Base-by-base conservation (phyloP, 2,797 vertebrate species). In the Labeo calbasu region DNA sequence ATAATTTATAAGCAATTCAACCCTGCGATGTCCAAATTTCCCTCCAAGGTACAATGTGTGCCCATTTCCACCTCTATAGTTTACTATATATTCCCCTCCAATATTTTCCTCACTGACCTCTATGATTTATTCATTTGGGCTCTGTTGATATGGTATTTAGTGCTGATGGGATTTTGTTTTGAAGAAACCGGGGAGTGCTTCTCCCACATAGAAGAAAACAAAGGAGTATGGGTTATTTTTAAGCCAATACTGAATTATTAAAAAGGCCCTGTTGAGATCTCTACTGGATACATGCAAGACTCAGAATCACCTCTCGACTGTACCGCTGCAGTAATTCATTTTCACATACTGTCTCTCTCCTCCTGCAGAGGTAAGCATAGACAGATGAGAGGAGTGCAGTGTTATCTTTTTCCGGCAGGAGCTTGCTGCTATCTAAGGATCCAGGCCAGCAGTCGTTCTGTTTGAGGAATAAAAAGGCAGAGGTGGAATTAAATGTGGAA, bases 141-240 rank as follows among this genome's bases (percentile, higher is more conserved):
- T 81, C 65, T 79, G 43, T 81, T 77, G 55, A 21, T 79, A 2
- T 4, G 12, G 40, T 72, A 61, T 82, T 70, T 75, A 46, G 77
- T 40, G 15, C 55, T 55, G 57, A 72, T 72, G 32, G 8, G 32
- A 55, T 46, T 23, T 17, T 83, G 40, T 80, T 43, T n/a, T 40
- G 32, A 55, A 48, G 82, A 69, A 77, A 65, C 70, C 11, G 21
- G 65, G 63, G 65, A 59, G 53, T 50, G 19, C 36, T 69, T 77
- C 75, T 68, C 72, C 71, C 61, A 51, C 59, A 53, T 65, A 5
- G 71, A 68, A 76, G 15, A 68, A 83, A 76, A 82, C 71, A 78
- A 77, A 66, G 53, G 23, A 84, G 80, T 85, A 77, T 85, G 83
- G 89, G 87, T 90, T 91, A n/a, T 73, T 80, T 81, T 77, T 51